Evolutionary conservation across 2,888 invertebrate genomes (phyloP).

Genomic region (Aphodius granarius): DNA sequence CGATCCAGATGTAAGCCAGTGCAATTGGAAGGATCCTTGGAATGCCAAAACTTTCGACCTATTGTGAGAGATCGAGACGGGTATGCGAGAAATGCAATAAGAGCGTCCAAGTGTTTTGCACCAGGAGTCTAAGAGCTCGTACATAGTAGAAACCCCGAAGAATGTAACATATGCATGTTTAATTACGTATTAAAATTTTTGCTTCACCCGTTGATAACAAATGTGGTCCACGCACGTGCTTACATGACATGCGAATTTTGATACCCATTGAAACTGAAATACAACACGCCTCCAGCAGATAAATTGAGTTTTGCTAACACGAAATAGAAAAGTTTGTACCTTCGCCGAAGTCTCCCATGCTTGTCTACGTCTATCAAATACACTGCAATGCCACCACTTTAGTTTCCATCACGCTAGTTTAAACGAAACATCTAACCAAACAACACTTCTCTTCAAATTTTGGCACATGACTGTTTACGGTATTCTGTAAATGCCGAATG

Average conservation of each 20-base stretch:
- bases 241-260: not conserved
- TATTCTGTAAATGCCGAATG: not conserved
- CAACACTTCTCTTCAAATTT: not conserved
- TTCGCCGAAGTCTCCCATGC: conserved; percentile 51
- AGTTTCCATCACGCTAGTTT: conserved; percentile 39
- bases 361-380: conserved; percentile 33
- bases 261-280: not conserved
- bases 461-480: not conserved
- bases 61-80: not conserved
- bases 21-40: not conserved
- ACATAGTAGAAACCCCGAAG: not conserved
- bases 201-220: not conserved
- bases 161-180: not conserved
- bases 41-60: not conserved
- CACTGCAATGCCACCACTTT: conserved; percentile 41
- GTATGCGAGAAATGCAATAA: not conserved
- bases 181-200: not conserved
- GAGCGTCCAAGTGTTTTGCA: not conserved
- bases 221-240: not conserved
- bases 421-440: conserved; percentile 5
- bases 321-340: conserved; percentile 37
- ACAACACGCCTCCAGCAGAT: not conserved
- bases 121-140: not conserved
- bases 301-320: not conserved
- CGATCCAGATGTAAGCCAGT: not conserved